Conservation (phyloP, 2,888 invertebrate species). For the Rosalia funebris region DNA sequence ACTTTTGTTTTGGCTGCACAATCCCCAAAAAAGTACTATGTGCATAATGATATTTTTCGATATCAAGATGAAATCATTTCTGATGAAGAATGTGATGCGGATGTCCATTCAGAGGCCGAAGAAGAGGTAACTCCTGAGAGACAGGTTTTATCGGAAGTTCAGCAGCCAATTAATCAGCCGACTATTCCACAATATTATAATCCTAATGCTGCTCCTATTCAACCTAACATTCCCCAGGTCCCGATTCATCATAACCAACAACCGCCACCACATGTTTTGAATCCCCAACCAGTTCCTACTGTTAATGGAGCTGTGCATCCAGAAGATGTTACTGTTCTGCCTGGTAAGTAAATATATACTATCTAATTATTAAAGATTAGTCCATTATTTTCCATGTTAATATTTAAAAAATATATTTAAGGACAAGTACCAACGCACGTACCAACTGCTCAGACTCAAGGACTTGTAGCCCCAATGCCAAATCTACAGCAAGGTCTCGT, state of each 20-base stretch:
- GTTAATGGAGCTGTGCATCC: conserved; percentile 63
- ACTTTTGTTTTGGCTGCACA: conserved; percentile 96
- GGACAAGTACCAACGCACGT: conserved; percentile 47
- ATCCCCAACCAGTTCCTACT: conserved; percentile 56
- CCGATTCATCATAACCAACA: conserved; percentile 55
- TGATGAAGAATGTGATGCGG: conserved; percentile 71
- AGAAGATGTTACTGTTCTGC: conserved; percentile 58
- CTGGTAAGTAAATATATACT: conserved; percentile 47
- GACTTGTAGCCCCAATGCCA: conserved; percentile 44
- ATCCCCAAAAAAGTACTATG: conserved; percentile 97
- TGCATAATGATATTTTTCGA: conserved; percentile 98
- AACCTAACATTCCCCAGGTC: conserved; percentile 46
- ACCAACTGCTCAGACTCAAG: conserved; percentile 40
- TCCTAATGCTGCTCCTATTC: conserved; percentile 53
- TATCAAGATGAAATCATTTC: conserved; percentile 83
- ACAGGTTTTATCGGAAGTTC: conserved; percentile 46
- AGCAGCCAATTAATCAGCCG: conserved; percentile 58
- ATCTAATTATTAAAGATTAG: neutral
- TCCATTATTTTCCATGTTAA: neutral
- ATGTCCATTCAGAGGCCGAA: conserved; percentile 73
- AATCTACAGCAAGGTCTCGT: conserved; percentile 49
- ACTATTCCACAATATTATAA: conserved; percentile 56
- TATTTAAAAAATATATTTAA: conserved; percentile 9
- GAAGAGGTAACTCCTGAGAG: conserved; percentile 67
- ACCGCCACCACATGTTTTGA: conserved; percentile 55